A percentile compares a stretch with the other conserved stretches of the same genome.
phyloP scores from a whole-genome alignment of 53 echinoderm and acorn worm genomes.

The Hippasteria phrygiana region DNA sequence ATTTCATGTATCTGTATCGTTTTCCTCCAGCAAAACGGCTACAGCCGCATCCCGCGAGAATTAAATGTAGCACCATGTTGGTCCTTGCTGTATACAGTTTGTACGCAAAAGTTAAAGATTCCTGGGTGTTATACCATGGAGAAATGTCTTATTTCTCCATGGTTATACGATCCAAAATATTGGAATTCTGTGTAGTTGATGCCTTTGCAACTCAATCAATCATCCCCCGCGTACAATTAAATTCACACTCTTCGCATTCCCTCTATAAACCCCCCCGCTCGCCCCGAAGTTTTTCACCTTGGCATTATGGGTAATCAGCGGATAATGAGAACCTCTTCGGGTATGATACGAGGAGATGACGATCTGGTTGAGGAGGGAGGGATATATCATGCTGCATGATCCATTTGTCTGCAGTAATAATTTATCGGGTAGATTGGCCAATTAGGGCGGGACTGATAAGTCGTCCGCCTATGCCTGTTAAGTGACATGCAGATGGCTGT shows the following conservation, averaged over 20 bases:
- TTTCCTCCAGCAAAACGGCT: too few species aligned
- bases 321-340: constrained; percentile 37
- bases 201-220: not conserved
- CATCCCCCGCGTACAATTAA: constrained; percentile 32
- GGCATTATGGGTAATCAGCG: constrained; percentile 64
- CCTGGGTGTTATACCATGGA: too few species aligned
- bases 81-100: too few species aligned
- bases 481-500: constrained; percentile 31
- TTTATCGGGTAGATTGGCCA: constrained; percentile 63
- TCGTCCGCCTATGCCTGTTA: constrained; percentile 1
- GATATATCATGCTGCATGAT: not conserved
- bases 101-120: too few species aligned
- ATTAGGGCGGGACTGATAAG: constrained; percentile 38
- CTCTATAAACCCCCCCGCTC: not conserved
- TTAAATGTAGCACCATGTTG: too few species aligned
- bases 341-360: not conserved
- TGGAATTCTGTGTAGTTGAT: not conserved
- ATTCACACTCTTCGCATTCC: not conserved
- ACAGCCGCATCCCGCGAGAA: too few species aligned
- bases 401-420: constrained; percentile 55
- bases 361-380: not conserved
- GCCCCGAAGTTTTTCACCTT: constrained; percentile 26
- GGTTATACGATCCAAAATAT: not conserved
- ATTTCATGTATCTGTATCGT: too few species aligned
- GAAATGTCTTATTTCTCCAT: too few species aligned